Conservation (phyloP, 2,888 invertebrate genomes). For the Rhorus exstirpatorius region DNA sequence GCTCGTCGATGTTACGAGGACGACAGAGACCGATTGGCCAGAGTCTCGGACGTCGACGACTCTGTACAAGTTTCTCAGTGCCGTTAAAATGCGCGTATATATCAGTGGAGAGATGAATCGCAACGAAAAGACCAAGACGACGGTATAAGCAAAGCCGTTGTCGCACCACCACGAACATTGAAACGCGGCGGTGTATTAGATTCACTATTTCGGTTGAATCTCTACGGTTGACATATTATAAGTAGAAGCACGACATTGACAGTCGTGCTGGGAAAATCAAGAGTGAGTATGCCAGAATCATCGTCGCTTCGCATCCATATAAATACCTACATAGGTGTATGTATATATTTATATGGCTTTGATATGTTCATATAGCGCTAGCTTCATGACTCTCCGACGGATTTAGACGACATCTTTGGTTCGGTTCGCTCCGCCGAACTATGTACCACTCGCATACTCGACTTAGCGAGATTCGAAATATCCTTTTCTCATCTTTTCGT, state of each 20-base stretch:
- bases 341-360: conserved; percentile 24
- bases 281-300: conserved; percentile 49
- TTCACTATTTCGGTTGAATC: conserved; percentile 19
- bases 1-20: conserved; percentile 56
- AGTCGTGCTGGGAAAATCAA: conserved; percentile 38
- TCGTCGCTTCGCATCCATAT: conserved; percentile 22
- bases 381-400: conserved; percentile 69
- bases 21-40: conserved; percentile 56
- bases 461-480: conserved; percentile 49
- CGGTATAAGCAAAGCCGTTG: background rate
- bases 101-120: conserved; percentile 41
- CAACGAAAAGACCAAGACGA: conserved; percentile 44
- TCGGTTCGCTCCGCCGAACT: conserved; percentile 75
- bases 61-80: conserved; percentile 15
- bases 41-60: conserved; percentile 23
- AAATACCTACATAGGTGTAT: background rate
- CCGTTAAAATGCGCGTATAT: conserved; percentile 9
- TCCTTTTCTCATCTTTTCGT: conserved; percentile 6
- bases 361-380: conserved; percentile 28
- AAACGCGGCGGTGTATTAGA: conserved; percentile 6
- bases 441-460: conserved; percentile 45
- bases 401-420: conserved; percentile 83
- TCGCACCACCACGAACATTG: background rate
- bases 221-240: conserved; percentile 5
- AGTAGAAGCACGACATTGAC: conserved; percentile 56